Evolutionary conservation across 2,888 invertebrate species (phyloP).

Genomic region (Quadroppia sp.): DNA sequence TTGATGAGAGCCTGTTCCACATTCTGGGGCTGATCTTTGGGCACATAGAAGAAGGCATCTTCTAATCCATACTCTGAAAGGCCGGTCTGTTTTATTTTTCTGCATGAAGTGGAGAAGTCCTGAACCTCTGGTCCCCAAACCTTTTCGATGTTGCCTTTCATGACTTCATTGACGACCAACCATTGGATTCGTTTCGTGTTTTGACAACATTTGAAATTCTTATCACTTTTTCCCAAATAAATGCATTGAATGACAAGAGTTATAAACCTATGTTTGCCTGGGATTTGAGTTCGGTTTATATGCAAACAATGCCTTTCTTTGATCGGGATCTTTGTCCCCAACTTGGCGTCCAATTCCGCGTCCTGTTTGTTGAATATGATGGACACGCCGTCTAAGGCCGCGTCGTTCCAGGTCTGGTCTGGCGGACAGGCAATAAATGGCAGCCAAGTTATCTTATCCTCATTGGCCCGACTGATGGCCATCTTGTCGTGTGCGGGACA

Average conservation of each 20-base stretch:
- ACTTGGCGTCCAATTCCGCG: slow-evolving; percentile 17
- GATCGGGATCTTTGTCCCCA: slow-evolving; percentile 1
- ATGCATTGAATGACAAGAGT: slow-evolving; percentile 20
- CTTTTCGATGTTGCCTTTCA: slow-evolving; percentile 7
- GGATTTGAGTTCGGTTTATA: slow-evolving; percentile 34
- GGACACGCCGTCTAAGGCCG: slow-evolving; percentile 15
- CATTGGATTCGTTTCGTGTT: slow-evolving; percentile 35
- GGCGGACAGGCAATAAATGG: slow-evolving; percentile 36
- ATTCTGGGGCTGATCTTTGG: slow-evolving; percentile 33
- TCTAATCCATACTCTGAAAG: slow-evolving; percentile 29
- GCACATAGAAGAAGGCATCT: slow-evolving; percentile 26
- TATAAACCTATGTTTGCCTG: slow-evolving; percentile 33
- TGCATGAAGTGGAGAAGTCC: neutral
- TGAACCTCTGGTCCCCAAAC: slow-evolving; percentile 41
- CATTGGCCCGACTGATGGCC: neutral
- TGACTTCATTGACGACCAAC: neutral
- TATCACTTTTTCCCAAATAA: neutral
- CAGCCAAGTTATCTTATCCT: slow-evolving; percentile 25
- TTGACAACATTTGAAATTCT: slow-evolving; percentile 34
- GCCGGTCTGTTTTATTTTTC: neutral
- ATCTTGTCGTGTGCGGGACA: slow-evolving; percentile 40
- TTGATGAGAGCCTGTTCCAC: slow-evolving; percentile 13
- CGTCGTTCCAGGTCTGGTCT: slow-evolving; percentile 38
- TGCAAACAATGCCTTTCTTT: slow-evolving; percentile 10
- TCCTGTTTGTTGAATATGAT: slow-evolving; percentile 36